Percentiles rank a stretch among this genome's conserved stretches.
Conservation (phyloP, 2,797 vertebrate genomes). For the Cetoscarus ocellatus region DNA sequence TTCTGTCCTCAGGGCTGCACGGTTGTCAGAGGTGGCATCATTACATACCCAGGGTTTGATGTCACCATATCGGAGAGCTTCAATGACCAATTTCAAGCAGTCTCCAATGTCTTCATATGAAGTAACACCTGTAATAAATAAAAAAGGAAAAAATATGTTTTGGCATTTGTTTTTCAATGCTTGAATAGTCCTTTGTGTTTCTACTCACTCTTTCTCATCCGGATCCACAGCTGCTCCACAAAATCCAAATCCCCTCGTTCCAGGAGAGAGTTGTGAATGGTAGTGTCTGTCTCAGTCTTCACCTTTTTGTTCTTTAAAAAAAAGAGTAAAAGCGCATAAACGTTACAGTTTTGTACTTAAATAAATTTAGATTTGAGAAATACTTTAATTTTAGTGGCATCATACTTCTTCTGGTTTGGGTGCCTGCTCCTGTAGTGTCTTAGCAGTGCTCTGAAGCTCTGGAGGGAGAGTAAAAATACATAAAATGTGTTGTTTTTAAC, state of each 20-base stretch:
- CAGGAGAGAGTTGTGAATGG: conserved; percentile 84
- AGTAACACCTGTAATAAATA: conserved; percentile 84
- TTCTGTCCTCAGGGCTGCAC: neutral
- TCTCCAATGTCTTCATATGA: conserved; percentile 92
- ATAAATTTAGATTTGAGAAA: neutral
- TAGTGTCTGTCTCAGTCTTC: conserved; percentile 80
- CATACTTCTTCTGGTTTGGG: conserved; percentile 83
- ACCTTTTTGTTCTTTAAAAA: conserved; percentile 72
- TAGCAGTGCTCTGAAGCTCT: conserved; percentile 89
- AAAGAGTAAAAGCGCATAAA: neutral
- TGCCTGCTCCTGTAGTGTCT: conserved; percentile 76
- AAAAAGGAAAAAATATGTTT: conserved; percentile 6
- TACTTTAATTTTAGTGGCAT: neutral
- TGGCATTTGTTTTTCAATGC: neutral
- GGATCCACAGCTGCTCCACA: conserved; percentile 94
- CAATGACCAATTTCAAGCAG: conserved; percentile 89
- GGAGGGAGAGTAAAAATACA: conserved; percentile 36
- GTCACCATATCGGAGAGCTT: conserved; percentile 86
- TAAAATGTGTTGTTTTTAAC: neutral
- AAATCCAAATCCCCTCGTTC: conserved; percentile 94
- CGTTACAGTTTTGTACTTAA: neutral
- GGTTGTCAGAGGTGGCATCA: neutral
- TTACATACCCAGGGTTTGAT: conserved; percentile 94
- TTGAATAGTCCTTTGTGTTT: neutral
- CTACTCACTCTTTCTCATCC: conserved; percentile 91